Conservation (phyloP, 2,888 invertebrate species). For the Baronia brevicornis region DNA sequence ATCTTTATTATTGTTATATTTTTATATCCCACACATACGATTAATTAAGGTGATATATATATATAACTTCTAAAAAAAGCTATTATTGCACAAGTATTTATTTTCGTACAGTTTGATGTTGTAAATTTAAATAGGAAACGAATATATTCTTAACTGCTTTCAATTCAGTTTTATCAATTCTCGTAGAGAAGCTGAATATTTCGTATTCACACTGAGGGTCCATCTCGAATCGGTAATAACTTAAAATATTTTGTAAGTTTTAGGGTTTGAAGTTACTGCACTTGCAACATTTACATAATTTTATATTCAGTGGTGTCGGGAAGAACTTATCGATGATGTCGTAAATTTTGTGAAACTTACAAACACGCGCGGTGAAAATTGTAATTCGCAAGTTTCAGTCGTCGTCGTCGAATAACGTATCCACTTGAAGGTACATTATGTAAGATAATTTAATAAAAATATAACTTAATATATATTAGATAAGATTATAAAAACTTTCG, state of each 20-base stretch:
- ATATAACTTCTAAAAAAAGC: too few species aligned
- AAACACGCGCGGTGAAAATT: conserved; percentile 58
- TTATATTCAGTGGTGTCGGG: conserved; percentile 63
- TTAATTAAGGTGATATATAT: too few species aligned
- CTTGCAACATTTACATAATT: conserved; percentile 63
- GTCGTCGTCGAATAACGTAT: conserved; percentile 46
- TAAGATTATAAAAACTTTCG: too few species aligned
- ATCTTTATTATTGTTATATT: too few species aligned
- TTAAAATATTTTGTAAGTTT: conserved; percentile 58
- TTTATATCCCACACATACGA: too few species aligned
- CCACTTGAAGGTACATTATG: conserved; percentile 10
- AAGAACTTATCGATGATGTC: conserved; percentile 60
- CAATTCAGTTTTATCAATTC: too few species aligned
- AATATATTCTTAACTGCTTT: too few species aligned
- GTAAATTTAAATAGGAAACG: too few species aligned
- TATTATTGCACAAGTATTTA: too few species aligned
- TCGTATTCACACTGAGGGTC: conserved; percentile 31
- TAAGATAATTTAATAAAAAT: too few species aligned
- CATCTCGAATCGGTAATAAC: conserved; percentile 45
- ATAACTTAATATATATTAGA: too few species aligned
- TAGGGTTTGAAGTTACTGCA: conserved; percentile 57
- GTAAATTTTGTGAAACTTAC: conserved; percentile 66
- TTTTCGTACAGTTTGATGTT: too few species aligned
- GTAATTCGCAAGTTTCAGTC: conserved; percentile 59
- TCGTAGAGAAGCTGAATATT: conserved; percentile 16